Evolutionary conservation across 1,140 invertebrate genomes (phyloP).

Genomic region (Drosophila sechellia): DNA sequence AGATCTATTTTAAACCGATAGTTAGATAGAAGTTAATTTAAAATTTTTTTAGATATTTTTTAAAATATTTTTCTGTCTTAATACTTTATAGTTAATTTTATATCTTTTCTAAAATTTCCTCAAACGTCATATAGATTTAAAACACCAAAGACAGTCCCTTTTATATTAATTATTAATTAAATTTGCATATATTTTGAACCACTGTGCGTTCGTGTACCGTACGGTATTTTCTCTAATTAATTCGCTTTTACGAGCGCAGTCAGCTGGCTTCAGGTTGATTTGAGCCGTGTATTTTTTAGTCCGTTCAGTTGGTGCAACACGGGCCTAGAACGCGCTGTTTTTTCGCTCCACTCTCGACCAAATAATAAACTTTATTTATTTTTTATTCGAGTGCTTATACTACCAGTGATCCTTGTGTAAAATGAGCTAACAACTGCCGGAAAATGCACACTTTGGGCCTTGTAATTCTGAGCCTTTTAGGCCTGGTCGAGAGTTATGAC

Average conservation of each 20-base stretch:
- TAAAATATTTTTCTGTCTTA: too few relatives aligned
- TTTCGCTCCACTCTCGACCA: not conserved
- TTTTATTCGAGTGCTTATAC: constrained; percentile 11
- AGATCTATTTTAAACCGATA: too few relatives aligned
- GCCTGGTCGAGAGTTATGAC: constrained; percentile 1
- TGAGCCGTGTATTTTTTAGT: constrained; percentile 20
- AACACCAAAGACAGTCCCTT: too few relatives aligned
- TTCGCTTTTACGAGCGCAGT: constrained; percentile 59
- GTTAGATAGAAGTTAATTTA: too few relatives aligned
- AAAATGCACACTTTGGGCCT: not conserved
- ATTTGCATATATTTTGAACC: not conserved
- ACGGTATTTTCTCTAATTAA: constrained; percentile 80
- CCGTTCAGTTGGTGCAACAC: constrained; percentile 72
- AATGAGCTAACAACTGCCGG: constrained; percentile 22
- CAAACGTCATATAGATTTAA: too few relatives aligned
- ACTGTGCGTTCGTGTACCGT: constrained; percentile 50
- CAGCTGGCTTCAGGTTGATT: not conserved
- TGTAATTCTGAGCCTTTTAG: constrained; percentile 1
- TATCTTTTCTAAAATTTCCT: too few relatives aligned
- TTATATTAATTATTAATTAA: not conserved
- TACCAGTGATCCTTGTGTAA: constrained; percentile 10
- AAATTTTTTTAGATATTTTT: too few relatives aligned
- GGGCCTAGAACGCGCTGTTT: constrained; percentile 65
- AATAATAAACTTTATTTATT: constrained; percentile 4
- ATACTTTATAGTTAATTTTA: too few relatives aligned